Conservation (phyloP, 2,797 vertebrate species). For the Phataginus tetradactyla region DNA sequence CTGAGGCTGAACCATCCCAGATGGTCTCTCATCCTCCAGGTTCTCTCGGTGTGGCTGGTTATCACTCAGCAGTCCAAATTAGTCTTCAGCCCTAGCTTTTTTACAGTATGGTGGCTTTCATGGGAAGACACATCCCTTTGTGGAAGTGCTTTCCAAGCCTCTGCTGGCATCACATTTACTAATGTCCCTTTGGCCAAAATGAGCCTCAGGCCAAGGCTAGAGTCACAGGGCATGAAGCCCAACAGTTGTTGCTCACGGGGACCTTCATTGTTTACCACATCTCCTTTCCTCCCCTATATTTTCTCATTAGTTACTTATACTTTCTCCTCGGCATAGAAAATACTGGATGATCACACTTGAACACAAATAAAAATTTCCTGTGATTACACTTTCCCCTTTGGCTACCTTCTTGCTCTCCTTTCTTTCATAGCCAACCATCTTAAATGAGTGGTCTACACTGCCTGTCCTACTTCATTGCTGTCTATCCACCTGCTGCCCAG, state of each 20-base stretch:
- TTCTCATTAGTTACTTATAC: background rate
- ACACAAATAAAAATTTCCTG: background rate
- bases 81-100: background rate
- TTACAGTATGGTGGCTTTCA: background rate
- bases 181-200: background rate
- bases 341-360: background rate
- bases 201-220: background rate
- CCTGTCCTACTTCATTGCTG: background rate
- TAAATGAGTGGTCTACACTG: background rate
- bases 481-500: background rate
- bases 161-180: background rate
- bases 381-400: background rate
- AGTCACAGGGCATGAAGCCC: background rate
- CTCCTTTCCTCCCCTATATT: background rate
- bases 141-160: background rate
- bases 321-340: background rate
- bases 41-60: background rate
- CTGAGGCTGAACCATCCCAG: background rate
- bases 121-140: background rate
- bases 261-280: background rate
- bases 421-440: background rate
- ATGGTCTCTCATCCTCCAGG: background rate
- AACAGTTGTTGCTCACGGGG: background rate
- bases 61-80: background rate
- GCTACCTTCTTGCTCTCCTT: background rate